Evolutionary conservation across 2,888 invertebrate species (phyloP), one percentile per base, ranked within the genome.

Genomic region (Osedax frankpressi): DNA sequence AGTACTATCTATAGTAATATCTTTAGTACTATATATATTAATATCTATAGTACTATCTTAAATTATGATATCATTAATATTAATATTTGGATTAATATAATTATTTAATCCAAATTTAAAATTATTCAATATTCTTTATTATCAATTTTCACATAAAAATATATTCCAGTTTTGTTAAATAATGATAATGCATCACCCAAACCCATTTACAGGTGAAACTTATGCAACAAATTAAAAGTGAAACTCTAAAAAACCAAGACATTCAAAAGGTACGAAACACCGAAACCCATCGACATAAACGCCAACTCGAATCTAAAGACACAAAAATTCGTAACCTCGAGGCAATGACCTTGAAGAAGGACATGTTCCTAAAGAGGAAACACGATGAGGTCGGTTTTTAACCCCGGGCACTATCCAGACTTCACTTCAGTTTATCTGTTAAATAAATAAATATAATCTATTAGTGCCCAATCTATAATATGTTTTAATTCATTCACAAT

Each of bases 171-270:
- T n/a, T n/a, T n/a, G n/a, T n/a, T n/a, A n/a, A n/a, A n/a, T n/a
- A n/a, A n/a, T n/a, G n/a, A n/a, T n/a, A n/a, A n/a, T n/a, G n/a
- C n/a, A n/a, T n/a, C n/a, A n/a, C n/a, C n/a, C n/a, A n/a, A n/a
- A n/a, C n/a, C n/a, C n/a, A n/a, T n/a, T n/a, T n/a, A 26, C 77
- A 85, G 85, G 85, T 86, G n/a, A 82, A 83, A 81, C 86, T 97
- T 73, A 90, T 96, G 81, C 92, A 93, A 81, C 92, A 92, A 85
- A 94, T 96, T 89, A 91, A 93, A 74, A 92, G 93, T 75, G 96
- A 97, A 83, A 89, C 81, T 24, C 81, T 82, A 69, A 81, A 90
- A 2, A 90, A 89, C 79, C 89, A 91, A 73, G 90, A 92, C 81
- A 89, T 90, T 3, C 93, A 94, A 81, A 86, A 89, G 26, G 88